These are phyloP conservation scores for Apeira syringaria DNA, from an alignment of 2,888 invertebrate species.

Conservation along the genomic window DNA sequence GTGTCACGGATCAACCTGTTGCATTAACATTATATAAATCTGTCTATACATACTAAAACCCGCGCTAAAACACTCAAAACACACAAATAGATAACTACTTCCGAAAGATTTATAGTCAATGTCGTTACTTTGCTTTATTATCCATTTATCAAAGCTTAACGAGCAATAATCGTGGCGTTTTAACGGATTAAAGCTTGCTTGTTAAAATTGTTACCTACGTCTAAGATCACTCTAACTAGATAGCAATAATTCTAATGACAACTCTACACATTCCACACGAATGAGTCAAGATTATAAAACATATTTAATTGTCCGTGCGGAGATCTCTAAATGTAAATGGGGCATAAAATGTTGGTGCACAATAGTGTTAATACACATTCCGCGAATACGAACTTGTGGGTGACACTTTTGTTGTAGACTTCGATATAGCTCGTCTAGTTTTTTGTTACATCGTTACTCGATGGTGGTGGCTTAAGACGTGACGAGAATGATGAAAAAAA, in stretches of 20 bases:
- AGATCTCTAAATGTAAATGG: slow-evolving; percentile 22
- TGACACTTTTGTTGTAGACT: slow-evolving; percentile 2
- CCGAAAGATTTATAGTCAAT: slow-evolving; percentile 54
- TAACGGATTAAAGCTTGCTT: slow-evolving; percentile 54
- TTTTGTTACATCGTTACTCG: no score
- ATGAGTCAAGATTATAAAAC: slow-evolving; percentile 20
- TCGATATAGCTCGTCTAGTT: no score
- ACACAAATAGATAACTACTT: slow-evolving; percentile 40
- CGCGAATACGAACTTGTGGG: slow-evolving; percentile 2
- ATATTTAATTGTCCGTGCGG: slow-evolving; percentile 23
- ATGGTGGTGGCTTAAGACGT: no score
- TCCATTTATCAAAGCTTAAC: slow-evolving; percentile 72
- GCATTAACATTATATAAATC: neutral
- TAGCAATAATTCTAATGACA: slow-evolving; percentile 43
- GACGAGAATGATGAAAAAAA: no score
- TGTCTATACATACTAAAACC: no score
- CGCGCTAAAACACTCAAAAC: slow-evolving; percentile 15
- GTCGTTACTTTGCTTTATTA: slow-evolving; percentile 64
- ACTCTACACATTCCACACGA: slow-evolving; percentile 36
- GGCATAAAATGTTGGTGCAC: slow-evolving; percentile 6
- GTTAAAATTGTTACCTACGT: slow-evolving; percentile 57
- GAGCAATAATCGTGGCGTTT: slow-evolving; percentile 64
- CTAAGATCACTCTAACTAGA: slow-evolving; percentile 37
- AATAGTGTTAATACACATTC: slow-evolving; percentile 15
- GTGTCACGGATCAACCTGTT: slow-evolving; percentile 8